These are phyloP conservation scores for Drosophila busckii DNA, from an alignment of 1,140 invertebrate species.

Conservation along the genomic window DNA sequence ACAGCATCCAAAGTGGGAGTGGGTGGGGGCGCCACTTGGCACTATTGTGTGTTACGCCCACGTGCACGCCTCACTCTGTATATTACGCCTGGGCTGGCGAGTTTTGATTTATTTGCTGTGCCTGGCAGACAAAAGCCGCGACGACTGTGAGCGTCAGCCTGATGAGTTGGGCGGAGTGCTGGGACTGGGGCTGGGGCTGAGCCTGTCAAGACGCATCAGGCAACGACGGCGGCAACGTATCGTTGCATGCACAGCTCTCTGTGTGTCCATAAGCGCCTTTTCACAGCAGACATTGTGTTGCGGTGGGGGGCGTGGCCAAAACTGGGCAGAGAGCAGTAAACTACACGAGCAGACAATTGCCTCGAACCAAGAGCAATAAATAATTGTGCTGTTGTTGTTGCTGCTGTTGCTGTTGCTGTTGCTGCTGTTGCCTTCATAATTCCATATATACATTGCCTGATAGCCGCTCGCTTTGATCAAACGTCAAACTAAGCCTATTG, in stretches of 20 bases:
- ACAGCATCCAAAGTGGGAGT: too few relatives aligned
- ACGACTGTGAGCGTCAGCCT: slow-evolving; percentile 27
- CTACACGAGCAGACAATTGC: slow-evolving; percentile 65
- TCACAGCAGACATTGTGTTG: slow-evolving; percentile 33
- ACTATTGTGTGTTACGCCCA: too few relatives aligned
- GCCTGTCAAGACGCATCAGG: not conserved
- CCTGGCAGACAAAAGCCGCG: slow-evolving; percentile 58
- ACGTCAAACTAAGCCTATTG: slow-evolving; percentile 66
- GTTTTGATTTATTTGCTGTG: slow-evolving; percentile 66
- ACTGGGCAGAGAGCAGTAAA: slow-evolving; percentile 42
- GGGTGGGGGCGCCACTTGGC: too few relatives aligned
- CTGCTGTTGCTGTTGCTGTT: slow-evolving; percentile 8
- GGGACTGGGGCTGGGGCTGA: not conserved
- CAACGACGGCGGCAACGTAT: slow-evolving; percentile 3
- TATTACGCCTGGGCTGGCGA: slow-evolving; percentile 29
- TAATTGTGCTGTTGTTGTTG: slow-evolving; percentile 50
- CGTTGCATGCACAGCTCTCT: too few relatives aligned
- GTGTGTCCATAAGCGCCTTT: slow-evolving; percentile 43
- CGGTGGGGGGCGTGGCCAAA: slow-evolving; percentile 17
- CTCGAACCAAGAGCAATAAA: slow-evolving; percentile 48
- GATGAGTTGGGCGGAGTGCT: slow-evolving; percentile 60
- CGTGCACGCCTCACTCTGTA: too few relatives aligned
- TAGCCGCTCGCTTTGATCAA: slow-evolving; percentile 49
- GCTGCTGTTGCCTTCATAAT: slow-evolving; percentile 54
- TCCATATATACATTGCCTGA: slow-evolving; percentile 25